phyloP scores from a whole-genome alignment of 2,888 invertebrate species.

The Thereva unica region DNA sequence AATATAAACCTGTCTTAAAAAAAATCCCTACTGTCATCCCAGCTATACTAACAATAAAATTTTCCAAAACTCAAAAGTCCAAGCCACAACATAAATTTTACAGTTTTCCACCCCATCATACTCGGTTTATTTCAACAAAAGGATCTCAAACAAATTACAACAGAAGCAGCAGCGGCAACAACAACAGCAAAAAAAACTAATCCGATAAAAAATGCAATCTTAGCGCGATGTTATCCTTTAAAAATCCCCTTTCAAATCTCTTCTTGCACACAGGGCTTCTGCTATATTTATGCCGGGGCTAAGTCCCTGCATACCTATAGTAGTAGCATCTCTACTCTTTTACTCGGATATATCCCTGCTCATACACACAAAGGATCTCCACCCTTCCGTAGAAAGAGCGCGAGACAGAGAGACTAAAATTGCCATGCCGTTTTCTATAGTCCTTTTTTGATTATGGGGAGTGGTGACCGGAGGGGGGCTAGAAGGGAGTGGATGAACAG shows the following conservation, averaged over 20 bases:
- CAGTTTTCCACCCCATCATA: slow-evolving; percentile 3
- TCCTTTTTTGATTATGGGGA: too few species aligned
- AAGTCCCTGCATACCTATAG: not conserved
- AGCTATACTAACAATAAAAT: slow-evolving; percentile 4
- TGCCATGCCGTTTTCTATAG: too few species aligned
- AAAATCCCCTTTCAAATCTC: slow-evolving; percentile 18
- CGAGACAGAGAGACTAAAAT: too few species aligned
- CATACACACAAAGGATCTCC: too few species aligned
- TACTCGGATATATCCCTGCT: too few species aligned
- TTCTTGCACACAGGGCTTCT: slow-evolving; percentile 18
- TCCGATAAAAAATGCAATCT: slow-evolving; percentile 26
- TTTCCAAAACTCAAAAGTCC: slow-evolving; percentile 8
- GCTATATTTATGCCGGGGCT: slow-evolving; percentile 21
- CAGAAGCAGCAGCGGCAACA: not conserved
- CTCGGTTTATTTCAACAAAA: not conserved
- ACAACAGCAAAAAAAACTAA: slow-evolving; percentile 31
- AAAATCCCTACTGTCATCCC: too few species aligned
- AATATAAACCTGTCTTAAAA: too few species aligned
- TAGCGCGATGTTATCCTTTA: slow-evolving; percentile 27
- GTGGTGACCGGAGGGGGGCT: too few species aligned
- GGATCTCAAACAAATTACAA: too few species aligned
- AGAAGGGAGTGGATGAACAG: too few species aligned
- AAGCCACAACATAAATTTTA: slow-evolving; percentile 21
- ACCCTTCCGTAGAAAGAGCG: too few species aligned
- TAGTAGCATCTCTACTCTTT: too few species aligned